Conservation (phyloP, 2,797 vertebrate species). For the Uromys caudimaculatus region DNA sequence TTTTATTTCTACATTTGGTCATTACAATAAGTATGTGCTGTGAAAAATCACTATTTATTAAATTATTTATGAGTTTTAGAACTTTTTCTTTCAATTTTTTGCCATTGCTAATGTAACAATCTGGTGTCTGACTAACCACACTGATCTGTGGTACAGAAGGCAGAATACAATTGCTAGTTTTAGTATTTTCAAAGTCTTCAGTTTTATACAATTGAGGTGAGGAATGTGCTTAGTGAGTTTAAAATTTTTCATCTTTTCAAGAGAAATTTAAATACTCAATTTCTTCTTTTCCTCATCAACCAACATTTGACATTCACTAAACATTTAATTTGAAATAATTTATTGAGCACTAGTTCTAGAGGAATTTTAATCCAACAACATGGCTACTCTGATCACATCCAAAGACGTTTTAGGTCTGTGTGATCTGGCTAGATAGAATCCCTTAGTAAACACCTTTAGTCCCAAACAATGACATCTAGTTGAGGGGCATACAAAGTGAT, state of each 20-base stretch:
- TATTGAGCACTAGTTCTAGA: not conserved
- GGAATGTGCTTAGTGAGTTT: not conserved
- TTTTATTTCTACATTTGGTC: not conserved
- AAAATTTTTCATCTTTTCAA: not conserved
- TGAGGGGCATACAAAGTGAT: not conserved
- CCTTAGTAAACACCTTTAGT: not conserved
- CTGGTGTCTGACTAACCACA: not conserved
- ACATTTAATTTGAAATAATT: conserved; percentile 1
- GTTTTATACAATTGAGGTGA: not conserved
- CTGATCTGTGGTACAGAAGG: not conserved
- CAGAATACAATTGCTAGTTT: not conserved
- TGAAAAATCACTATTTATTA: not conserved
- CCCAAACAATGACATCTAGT: not conserved
- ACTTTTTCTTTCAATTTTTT: not conserved
- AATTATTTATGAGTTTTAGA: not conserved
- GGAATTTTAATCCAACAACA: not conserved
- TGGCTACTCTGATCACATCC: not conserved
- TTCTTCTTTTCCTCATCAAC: not conserved
- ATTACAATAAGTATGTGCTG: not conserved
- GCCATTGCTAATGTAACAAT: not conserved
- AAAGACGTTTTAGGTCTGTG: not conserved
- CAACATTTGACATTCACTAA: not conserved
- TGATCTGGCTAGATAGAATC: not conserved
- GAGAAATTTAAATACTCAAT: not conserved
- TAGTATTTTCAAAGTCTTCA: not conserved